A percentile compares a stretch with the other conserved stretches of the same genome.
These are phyloP conservation scores for Epinotia bilunana DNA, from an alignment of 2,888 invertebrate genomes.

Conservation along the genomic window DNA sequence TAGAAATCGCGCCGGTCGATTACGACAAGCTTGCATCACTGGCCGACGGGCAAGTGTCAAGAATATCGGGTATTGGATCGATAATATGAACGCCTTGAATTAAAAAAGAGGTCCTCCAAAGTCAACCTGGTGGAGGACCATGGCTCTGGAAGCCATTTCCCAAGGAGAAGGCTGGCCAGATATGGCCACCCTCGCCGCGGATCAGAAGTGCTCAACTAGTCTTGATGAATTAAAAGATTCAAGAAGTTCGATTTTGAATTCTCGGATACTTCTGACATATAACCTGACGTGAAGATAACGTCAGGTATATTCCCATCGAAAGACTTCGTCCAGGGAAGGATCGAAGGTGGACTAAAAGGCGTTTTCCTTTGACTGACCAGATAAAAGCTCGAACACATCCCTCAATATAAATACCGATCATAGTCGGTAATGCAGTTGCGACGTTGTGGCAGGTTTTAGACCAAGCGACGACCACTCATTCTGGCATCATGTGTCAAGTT, in stretches of 20 bases:
- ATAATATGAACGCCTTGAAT: not conserved
- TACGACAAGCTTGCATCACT: slow-evolving; percentile 21
- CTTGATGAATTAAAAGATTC: not conserved
- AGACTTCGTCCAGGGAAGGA: too few species aligned
- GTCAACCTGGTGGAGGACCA: not conserved
- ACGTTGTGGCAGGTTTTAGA: too few species aligned
- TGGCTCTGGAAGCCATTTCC: not conserved
- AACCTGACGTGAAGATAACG: too few species aligned
- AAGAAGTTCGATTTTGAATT: not conserved
- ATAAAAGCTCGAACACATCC: too few species aligned
- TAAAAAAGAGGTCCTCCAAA: not conserved
- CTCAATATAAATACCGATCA: too few species aligned
- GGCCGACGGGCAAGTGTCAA: not conserved
- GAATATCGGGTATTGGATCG: not conserved
- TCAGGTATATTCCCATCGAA: too few species aligned
- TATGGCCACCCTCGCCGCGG: not conserved
- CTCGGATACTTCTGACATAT: not conserved
- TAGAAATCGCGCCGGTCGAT: slow-evolving; percentile 46
- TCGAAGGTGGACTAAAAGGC: too few species aligned
- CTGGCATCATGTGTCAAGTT: too few species aligned
- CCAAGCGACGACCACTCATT: too few species aligned
- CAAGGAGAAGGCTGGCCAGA: not conserved
- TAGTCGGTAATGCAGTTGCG: too few species aligned
- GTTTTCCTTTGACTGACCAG: too few species aligned
- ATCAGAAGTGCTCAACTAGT: not conserved